Conservation (phyloP, 2,113 vertebrate genomes). For the Oncorhynchus clarkii region DNA sequence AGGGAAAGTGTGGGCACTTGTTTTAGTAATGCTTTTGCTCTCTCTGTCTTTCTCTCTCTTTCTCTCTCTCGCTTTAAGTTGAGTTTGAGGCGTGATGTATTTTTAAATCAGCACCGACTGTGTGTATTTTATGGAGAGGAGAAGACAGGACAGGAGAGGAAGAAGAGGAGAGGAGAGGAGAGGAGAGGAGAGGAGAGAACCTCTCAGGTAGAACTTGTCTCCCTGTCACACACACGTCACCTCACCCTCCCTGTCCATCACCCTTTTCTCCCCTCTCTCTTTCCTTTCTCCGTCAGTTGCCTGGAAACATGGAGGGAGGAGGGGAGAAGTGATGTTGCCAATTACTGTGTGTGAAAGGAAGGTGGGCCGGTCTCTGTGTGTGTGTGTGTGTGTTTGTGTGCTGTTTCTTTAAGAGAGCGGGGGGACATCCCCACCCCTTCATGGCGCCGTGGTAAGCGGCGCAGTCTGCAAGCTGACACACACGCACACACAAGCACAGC, state of each 20-base stretch:
- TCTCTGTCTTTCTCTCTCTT: background rate
- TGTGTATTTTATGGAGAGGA: background rate
- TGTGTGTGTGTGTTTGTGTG: background rate
- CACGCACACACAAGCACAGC: constrained; percentile 21
- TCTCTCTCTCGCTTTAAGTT: background rate
- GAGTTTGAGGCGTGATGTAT: background rate
- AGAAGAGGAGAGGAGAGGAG: too few relatives aligned
- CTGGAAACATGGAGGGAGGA: too few relatives aligned
- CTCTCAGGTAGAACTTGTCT: too few relatives aligned
- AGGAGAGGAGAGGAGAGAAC: too few relatives aligned
- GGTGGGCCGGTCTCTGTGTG: background rate
- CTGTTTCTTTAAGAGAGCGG: background rate
- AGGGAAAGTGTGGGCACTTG: too few relatives aligned
- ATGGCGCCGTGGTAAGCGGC: background rate
- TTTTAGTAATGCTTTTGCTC: background rate
- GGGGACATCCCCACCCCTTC: background rate
- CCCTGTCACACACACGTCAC: too few relatives aligned
- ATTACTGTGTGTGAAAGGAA: background rate
- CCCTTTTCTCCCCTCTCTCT: too few relatives aligned
- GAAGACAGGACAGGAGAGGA: too few relatives aligned
- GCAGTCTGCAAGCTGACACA: background rate
- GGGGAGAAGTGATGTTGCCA: too few relatives aligned
- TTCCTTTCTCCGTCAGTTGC: too few relatives aligned
- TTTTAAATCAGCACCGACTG: background rate
- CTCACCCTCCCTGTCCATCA: too few relatives aligned